Conservation (phyloP, 2,888 invertebrate genomes). For the Macaria liturata region DNA sequence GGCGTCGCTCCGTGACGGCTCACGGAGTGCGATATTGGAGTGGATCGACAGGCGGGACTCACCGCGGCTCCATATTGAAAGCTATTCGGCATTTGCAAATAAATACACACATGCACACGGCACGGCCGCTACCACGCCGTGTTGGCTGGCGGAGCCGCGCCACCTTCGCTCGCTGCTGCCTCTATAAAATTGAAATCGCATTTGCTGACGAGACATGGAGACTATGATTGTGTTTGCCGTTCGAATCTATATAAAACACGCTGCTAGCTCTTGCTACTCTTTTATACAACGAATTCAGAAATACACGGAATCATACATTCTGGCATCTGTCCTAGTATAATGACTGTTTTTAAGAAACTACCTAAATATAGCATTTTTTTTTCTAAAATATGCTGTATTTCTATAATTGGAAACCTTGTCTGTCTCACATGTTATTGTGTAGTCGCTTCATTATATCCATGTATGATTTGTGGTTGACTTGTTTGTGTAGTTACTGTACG, state of each 20-base stretch:
- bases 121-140: constrained; percentile 43
- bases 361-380: too few species aligned
- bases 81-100: constrained; percentile 80
- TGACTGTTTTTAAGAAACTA: too few species aligned
- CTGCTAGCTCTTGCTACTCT: too few species aligned
- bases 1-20: constrained; percentile 71
- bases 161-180: constrained; percentile 57
- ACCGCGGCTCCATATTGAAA: constrained; percentile 80
- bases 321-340: too few species aligned
- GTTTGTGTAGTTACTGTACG: constrained; percentile 24
- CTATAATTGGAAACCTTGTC: neutral
- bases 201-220: constrained; percentile 61
- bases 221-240: constrained; percentile 58
- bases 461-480: constrained; percentile 19
- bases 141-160: constrained; percentile 42
- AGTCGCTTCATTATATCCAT: constrained; percentile 11
- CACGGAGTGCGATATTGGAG: constrained; percentile 76
- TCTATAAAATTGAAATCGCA: constrained; percentile 77
- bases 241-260: constrained; percentile 9
- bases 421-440: constrained; percentile 5
- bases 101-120: constrained; percentile 74
- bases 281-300: too few species aligned
- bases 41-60: constrained; percentile 78
- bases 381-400: too few species aligned
- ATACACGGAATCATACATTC: too few species aligned